These are phyloP conservation scores for Arctia plantaginis DNA, from an alignment of 2,888 invertebrate genomes.

Conservation along the genomic window DNA sequence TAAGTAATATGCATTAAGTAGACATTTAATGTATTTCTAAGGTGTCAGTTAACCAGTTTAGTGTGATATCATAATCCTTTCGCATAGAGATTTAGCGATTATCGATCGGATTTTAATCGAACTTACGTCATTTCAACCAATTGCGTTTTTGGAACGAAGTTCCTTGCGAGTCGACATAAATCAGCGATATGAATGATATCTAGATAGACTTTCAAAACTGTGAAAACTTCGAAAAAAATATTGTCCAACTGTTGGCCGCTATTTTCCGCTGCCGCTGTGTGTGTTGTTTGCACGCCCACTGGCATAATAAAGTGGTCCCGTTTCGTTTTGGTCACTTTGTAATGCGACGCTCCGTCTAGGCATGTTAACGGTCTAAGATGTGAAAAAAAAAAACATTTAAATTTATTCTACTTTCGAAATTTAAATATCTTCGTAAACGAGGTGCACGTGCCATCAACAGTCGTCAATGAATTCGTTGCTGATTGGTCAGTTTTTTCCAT, in stretches of 20 bases:
- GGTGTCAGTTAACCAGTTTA: not conserved
- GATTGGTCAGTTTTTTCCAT: constrained; percentile 72
- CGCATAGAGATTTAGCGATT: not conserved
- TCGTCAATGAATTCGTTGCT: constrained; percentile 62
- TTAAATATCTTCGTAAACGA: not conserved
- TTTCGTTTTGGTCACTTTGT: not conserved
- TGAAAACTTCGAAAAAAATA: not conserved
- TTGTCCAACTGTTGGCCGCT: not conserved
- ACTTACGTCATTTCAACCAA: constrained; percentile 4
- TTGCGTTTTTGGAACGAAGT: too few species aligned
- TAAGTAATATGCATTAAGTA: not conserved
- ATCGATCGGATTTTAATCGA: not conserved
- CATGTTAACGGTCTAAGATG: not conserved
- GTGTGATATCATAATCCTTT: not conserved
- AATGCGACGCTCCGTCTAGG: too few species aligned
- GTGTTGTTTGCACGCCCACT: not conserved
- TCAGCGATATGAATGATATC: not conserved
- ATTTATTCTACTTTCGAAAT: not conserved
- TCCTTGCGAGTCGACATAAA: not conserved
- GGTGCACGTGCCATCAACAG: constrained; percentile 68
- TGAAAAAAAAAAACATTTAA: not conserved
- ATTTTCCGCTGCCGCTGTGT: not conserved
- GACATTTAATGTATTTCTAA: not conserved
- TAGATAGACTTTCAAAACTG: not conserved
- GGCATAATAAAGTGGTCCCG: not conserved